These are phyloP conservation scores for Corynorhinus townsendii DNA, from an alignment of 2,113 vertebrate species.

Conservation along the genomic window DNA sequence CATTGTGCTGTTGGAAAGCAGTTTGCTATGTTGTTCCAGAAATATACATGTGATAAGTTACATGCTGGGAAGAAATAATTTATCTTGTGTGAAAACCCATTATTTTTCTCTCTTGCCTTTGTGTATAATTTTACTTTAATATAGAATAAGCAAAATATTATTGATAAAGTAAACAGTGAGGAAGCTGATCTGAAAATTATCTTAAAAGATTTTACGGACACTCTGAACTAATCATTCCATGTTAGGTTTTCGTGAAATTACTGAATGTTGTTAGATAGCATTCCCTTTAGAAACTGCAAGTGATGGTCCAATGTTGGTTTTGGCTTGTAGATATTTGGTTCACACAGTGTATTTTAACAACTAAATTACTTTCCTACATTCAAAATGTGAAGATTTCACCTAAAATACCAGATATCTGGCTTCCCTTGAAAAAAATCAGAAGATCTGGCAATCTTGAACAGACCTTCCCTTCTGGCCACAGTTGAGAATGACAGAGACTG, in stretches of 20 bases:
- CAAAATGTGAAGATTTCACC: not conserved
- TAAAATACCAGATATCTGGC: not conserved
- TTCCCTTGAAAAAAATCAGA: constrained; percentile 2
- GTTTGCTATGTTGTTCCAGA: not conserved
- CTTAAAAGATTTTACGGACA: not conserved
- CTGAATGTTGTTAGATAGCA: not conserved
- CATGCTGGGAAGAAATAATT: not conserved
- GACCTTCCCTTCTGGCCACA: not conserved
- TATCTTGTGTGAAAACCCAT: not conserved
- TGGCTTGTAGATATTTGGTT: not conserved
- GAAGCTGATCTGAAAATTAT: not conserved
- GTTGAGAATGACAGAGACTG: not conserved
- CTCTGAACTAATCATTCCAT: not conserved
- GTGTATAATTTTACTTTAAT: not conserved
- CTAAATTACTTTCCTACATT: not conserved
- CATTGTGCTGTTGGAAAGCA: constrained; percentile 5
- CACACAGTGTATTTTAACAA: not conserved
- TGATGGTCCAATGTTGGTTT: not conserved
- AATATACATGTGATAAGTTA: not conserved
- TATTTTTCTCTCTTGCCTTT: not conserved
- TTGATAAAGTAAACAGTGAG: not conserved
- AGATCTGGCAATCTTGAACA: not conserved
- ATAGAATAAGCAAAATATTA: not conserved
- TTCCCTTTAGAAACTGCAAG: not conserved
- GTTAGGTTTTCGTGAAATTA: not conserved